phyloP scores from a whole-genome alignment of 2,797 vertebrate species.

The Protonibea diacanthus region DNA sequence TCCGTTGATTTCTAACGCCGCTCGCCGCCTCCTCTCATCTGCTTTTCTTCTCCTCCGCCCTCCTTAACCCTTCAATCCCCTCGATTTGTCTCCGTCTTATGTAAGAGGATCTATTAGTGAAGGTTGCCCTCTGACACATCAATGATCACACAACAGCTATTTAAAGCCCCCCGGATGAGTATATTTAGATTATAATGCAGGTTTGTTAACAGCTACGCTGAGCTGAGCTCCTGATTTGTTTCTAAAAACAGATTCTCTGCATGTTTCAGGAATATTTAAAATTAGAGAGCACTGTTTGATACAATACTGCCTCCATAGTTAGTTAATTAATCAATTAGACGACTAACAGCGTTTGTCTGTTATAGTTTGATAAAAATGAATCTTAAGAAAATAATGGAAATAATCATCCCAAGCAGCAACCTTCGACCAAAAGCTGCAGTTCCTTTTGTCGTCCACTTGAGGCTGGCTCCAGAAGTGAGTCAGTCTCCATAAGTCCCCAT shows the following conservation, averaged over 20 bases:
- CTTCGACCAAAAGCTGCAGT: too few relatives aligned
- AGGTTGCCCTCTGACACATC: slow-evolving; percentile 27
- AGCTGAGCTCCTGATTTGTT: not conserved
- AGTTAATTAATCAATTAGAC: not conserved
- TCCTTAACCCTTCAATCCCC: slow-evolving; percentile 62
- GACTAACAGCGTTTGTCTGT: too few relatives aligned
- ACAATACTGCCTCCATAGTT: not conserved
- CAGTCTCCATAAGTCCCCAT: too few relatives aligned
- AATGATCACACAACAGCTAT: not conserved
- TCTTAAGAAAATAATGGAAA: too few relatives aligned
- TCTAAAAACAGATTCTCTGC: not conserved
- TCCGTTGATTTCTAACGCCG: not conserved
- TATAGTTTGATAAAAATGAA: too few relatives aligned
- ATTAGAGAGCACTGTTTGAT: not conserved
- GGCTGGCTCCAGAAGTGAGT: too few relatives aligned
- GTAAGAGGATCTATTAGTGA: slow-evolving; percentile 60
- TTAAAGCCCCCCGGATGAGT: too few relatives aligned
- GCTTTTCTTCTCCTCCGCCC: slow-evolving; percentile 35
- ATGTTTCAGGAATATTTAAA: not conserved
- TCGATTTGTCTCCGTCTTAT: slow-evolving; percentile 9
- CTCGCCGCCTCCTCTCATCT: slow-evolving; percentile 21
- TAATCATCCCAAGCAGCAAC: too few relatives aligned
- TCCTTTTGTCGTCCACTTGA: too few relatives aligned
- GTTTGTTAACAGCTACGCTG: not conserved
- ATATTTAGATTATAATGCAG: not conserved